Evolutionary conservation across 2,888 invertebrate genomes (phyloP), one percentile per base, ranked within the genome.

Genomic region (Germaria angustata): DNA sequence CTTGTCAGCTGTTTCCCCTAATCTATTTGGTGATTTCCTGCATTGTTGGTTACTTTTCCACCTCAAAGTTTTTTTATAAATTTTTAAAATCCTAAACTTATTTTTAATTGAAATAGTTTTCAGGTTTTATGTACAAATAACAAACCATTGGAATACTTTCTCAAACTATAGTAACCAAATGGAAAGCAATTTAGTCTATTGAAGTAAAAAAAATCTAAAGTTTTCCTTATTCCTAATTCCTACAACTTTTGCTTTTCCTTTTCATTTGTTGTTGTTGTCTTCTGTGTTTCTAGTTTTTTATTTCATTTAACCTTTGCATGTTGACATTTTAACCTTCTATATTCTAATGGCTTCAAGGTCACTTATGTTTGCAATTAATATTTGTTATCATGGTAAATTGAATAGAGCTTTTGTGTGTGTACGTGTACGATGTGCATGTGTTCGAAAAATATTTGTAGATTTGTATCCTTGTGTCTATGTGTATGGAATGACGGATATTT

Each of bases 281-380:
- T 20, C 4, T 28, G 4, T 13, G n/a, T 53, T 5, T 15, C n/a
- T n/a, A n/a, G n/a, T 34, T 49, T 44, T 39, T 20, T 66, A 28
- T 59, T 77, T 61, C 5, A n/a, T 72, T 57, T 82, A 71, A 82
- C 82, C 82, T 82, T 82, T 82, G 79, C 82, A 79, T 79, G 82
- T 82, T 82, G 79, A 82, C 82, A 82, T 66, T 82, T 71, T 71
- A 82, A 82, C 82, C 79, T 82, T 82, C 79, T 41, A 63, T 57
- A 41, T 82, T 71, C 71, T 66, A 82, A 79, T 66, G 71, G 71
- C 59, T 82, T 76, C 82, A 82, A 82, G 82, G 82, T 79, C 79
- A 79, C 71, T 61, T 76, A 53, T 76, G 71, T 79, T 71, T 75
- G 53, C 65, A 79, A 82, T 71, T 79, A 78, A 66, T 75, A 65